Evolutionary conservation across 2,113 vertebrate species (phyloP).

Genomic region (Archilochus colubris): DNA sequence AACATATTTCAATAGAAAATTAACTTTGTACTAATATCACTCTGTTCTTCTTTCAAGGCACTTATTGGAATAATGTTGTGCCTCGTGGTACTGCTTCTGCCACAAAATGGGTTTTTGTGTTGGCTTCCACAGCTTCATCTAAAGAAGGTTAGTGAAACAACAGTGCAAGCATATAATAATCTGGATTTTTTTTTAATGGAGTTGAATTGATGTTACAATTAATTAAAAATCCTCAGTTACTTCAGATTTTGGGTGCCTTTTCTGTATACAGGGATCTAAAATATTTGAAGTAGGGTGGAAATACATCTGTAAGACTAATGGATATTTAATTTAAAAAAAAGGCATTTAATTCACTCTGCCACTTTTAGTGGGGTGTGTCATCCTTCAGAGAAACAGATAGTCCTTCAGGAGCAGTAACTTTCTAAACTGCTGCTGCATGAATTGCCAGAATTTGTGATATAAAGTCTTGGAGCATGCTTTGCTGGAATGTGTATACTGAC

Average conservation of each 20-base stretch:
- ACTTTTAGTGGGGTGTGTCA: neutral
- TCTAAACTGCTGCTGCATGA: neutral
- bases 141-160: conserved; percentile 81
- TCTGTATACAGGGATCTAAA: neutral
- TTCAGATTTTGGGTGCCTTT: neutral
- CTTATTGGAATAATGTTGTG: conserved; percentile 90
- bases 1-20: neutral
- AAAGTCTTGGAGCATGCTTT: neutral
- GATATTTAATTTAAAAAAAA: neutral
- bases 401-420: neutral
- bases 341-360: accelerated
- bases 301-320: neutral
- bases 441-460: neutral
- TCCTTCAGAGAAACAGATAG: neutral
- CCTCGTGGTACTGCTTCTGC: conserved; percentile 93
- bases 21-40: neutral
- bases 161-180: neutral
- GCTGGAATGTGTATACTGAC: neutral
- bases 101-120: conserved; percentile 91
- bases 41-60: conserved; percentile 76
- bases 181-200: neutral
- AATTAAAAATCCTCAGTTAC: neutral
- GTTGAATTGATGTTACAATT: neutral
- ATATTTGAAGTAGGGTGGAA: neutral
- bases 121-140: conserved; percentile 85